Conservation (phyloP, 2,888 invertebrate genomes). For the Megalurothrips usitatus region DNA sequence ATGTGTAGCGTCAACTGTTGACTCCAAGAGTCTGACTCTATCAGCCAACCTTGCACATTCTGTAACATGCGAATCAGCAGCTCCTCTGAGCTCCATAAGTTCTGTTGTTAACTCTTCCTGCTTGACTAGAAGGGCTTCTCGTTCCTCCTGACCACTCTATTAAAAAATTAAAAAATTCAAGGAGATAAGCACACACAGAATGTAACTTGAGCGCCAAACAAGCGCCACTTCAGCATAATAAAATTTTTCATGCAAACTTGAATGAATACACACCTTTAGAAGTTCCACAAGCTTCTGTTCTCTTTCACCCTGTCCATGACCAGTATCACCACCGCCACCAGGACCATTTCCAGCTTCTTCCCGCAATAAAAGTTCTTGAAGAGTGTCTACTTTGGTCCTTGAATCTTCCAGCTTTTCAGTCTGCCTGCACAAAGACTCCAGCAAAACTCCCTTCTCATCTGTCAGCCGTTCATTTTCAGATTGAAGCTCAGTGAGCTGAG, state of each 20-base stretch:
- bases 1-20: slow-evolving; percentile 66
- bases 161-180: slow-evolving; percentile 34
- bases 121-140: slow-evolving; percentile 66
- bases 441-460: slow-evolving; percentile 83
- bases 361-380: slow-evolving; percentile 71
- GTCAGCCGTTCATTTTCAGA: slow-evolving; percentile 59
- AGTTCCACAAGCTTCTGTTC: slow-evolving; percentile 80
- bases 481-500: slow-evolving; percentile 50
- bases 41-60: slow-evolving; percentile 66
- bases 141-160: slow-evolving; percentile 71
- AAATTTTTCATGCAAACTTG: too few relatives aligned
- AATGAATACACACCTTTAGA: slow-evolving; percentile 58
- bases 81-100: slow-evolving; percentile 58
- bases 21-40: slow-evolving; percentile 61
- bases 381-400: slow-evolving; percentile 74
- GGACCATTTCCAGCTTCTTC: slow-evolving; percentile 58
- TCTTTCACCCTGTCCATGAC: slow-evolving; percentile 60
- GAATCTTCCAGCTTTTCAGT: slow-evolving; percentile 88
- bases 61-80: slow-evolving; percentile 56
- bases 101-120: slow-evolving; percentile 74
- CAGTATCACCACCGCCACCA: slow-evolving; percentile 48
- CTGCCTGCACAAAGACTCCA: slow-evolving; percentile 86
- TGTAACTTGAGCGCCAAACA: too few relatives aligned
- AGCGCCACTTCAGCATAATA: too few relatives aligned
- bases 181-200: slow-evolving; percentile 30